Base-by-base conservation (phyloP, 2,888 invertebrate species). In the Shargacucullia verbasci region DNA sequence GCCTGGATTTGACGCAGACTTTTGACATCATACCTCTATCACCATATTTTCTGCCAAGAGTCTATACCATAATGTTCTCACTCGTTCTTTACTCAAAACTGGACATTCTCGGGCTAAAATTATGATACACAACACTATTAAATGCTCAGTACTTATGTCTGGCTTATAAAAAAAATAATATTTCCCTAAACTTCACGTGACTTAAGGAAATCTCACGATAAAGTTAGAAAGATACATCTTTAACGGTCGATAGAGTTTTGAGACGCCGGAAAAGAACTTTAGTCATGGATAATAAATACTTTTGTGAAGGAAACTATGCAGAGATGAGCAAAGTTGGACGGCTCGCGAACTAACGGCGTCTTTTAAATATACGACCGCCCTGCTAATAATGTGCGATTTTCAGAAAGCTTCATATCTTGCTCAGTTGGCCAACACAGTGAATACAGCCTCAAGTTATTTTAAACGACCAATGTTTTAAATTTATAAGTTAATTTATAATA, bases 191-290 rank as follows among this genome's bases (percentile, higher is more conserved):
- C 29, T 12, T 47, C 37, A 9, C 33, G 43, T 29, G 47, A 29
- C 54, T 56, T 31, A 55, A 46, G 37, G 55, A 70, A 72, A 66
- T 60, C 61, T 53, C 67, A 14, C 54, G 68, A 59, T 40, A 66
- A 79, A 87, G 82, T 81, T 87, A 79, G 64, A 73, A 63, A 78
- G 78, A 88, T 85, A 87, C 81, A 87, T 88, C 80, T 87, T 88
- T 83, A 85, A 85, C 86, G 87, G 83, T 87, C 86, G 85, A 88
- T 88, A 80, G 85, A 86, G 82, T 86, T 87, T 81, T 84, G 84
- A 87, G 76, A 82, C 74, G 75, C 69, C 77, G 76, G 68, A 62
- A 76, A 78, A 76, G 76, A 84, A 86, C 71, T 81, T 83, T 78
- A 72, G 67, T 69, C 67, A 70, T 60, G 72, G 79, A 80, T 84